Base-by-base conservation (phyloP, 2,888 invertebrate genomes). In the Nomada lathburiana region DNA sequence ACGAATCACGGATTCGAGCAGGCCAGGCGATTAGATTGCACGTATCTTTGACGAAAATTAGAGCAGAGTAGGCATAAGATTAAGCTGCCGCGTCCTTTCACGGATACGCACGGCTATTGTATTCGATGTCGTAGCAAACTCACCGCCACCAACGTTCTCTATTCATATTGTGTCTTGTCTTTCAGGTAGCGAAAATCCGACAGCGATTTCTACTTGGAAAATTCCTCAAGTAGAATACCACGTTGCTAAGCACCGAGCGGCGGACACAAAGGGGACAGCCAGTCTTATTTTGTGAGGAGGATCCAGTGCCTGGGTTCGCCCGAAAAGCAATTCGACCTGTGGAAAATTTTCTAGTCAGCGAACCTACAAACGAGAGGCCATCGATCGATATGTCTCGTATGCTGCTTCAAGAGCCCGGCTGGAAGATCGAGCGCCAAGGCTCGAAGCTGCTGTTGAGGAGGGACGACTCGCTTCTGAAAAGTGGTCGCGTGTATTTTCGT, bases 401-500 rank as follows among this genome's bases (percentile, higher is more conserved):
- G 93, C 82, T 93, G 29, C 82, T 92, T n/a, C 93, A 93, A 72
- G 93, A 93, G 64, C 93, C 93, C 2, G 93, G 93, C 18, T 93
- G 93, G 93, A 93, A 92, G 85, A 70, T 93, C 72, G 93, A 93
- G 80, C 89, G 91, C 60, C 93, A 93, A 63, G 93, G 93, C 29
- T 93, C 93, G 68, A 92, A 92, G 2, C 78, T 93, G 44, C 84
- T 93, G 60, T 78, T 93, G 65, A 86, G 93, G 16, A 89, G 93
- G 44, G 93, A 93, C 87, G 93, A 92, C 63, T 90, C 91, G 18
- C 90, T 92, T 72, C 87, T 89, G 71, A 93, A 92, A 85, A 89
- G 87, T 59, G 90, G 91, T 18, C 87, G 95, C 44, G 95, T 95
- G 55, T 95, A 94, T 87, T 95, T 95, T 89, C 94, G 94, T 20